Conservation (phyloP, 2,888 invertebrate species). For the Rhaphigaster nebulosa region DNA sequence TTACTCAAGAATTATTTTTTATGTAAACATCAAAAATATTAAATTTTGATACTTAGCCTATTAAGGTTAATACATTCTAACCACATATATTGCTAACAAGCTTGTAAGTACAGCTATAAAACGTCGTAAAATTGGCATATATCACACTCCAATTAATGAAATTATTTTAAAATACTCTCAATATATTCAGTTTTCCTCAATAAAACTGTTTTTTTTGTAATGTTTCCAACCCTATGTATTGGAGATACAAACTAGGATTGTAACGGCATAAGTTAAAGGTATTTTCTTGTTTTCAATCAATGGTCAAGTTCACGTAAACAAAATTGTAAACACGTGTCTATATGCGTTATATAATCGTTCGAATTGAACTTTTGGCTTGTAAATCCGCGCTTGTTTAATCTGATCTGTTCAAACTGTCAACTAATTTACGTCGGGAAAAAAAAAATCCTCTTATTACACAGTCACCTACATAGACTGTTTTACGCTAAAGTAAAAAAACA, state of each 20-base stretch:
- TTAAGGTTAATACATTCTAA: not conserved
- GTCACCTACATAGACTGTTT: not conserved
- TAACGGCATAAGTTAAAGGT: not conserved
- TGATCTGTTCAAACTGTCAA: not conserved
- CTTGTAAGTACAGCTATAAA: not conserved
- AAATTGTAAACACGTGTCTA: not conserved
- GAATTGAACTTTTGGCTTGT: constrained; percentile 12
- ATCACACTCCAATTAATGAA: too few species aligned
- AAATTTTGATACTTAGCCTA: not conserved
- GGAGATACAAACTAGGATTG: not conserved
- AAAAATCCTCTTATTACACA: not conserved
- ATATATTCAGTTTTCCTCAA: not conserved
- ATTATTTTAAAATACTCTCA: not conserved
- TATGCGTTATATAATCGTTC: not conserved
- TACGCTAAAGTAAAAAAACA: not conserved
- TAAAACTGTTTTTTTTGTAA: not conserved
- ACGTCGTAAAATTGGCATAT: not conserved
- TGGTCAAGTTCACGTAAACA: constrained; percentile 4
- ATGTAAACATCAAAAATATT: not conserved
- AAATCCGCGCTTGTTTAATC: not conserved
- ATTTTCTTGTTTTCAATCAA: not conserved
- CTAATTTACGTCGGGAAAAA: not conserved
- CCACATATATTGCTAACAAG: not conserved
- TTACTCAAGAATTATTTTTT: not conserved
- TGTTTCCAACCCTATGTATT: not conserved